Conservation (phyloP, 2,888 invertebrate species). For the Napeogenes sylphis region DNA sequence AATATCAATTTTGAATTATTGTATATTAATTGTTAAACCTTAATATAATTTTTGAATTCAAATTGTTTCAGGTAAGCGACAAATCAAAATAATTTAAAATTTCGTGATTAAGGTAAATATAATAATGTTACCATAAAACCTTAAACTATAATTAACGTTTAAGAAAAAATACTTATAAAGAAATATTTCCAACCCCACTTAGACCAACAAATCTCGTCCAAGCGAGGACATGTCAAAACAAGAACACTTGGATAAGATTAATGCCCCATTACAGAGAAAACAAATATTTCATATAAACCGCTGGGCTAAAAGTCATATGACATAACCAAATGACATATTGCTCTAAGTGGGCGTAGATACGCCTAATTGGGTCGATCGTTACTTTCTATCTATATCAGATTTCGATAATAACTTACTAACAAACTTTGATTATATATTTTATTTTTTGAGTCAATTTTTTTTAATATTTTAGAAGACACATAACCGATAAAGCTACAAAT, state of each 20-base stretch:
- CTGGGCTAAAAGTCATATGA: constrained; percentile 8
- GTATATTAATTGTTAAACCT: background rate
- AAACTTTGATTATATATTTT: too few relatives aligned
- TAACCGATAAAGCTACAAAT: too few relatives aligned
- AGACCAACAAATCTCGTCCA: constrained; percentile 8
- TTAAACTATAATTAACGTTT: background rate
- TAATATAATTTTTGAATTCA: background rate
- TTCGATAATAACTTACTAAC: background rate
- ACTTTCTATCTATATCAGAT: background rate
- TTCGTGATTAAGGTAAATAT: background rate
- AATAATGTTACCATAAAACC: background rate
- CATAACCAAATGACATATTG: constrained; percentile 4
- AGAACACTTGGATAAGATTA: constrained; percentile 36
- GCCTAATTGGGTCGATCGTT: constrained; percentile 1
- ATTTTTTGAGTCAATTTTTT: too few relatives aligned
- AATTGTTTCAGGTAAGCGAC: constrained; percentile 17
- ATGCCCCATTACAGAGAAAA: constrained; percentile 37
- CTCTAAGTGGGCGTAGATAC: background rate
- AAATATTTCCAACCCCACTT: background rate
- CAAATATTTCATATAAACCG: constrained; percentile 35
- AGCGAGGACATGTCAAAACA: constrained; percentile 25
- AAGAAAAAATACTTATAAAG: background rate
- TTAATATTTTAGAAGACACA: too few relatives aligned
- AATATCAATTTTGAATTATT: background rate
- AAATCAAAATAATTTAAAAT: background rate